These are phyloP conservation scores for Spisula subtruncata DNA, from an alignment of 2,888 invertebrate genomes.

Conservation along the genomic window DNA sequence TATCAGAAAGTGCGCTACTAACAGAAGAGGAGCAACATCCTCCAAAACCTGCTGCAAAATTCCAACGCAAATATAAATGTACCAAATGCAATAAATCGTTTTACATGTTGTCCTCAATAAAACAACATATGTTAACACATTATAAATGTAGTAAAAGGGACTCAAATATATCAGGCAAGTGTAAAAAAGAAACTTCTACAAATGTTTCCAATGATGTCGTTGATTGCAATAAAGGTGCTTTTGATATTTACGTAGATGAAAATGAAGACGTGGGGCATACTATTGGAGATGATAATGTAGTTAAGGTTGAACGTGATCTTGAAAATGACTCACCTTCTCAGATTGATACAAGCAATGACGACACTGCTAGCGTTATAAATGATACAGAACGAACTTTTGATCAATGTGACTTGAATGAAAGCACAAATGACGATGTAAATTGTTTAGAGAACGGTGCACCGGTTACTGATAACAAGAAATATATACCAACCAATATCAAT, in stretches of 20 bases:
- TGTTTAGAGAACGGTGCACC: background rate
- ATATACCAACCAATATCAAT: background rate
- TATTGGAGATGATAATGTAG: too few species aligned
- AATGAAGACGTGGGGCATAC: too few species aligned
- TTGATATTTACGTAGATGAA: too few species aligned
- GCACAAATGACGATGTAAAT: background rate
- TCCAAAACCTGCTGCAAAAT: background rate
- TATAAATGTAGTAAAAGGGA: background rate
- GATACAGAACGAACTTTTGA: too few species aligned
- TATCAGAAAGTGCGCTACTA: background rate
- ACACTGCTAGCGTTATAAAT: too few species aligned
- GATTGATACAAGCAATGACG: too few species aligned
- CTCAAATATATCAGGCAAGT: background rate
- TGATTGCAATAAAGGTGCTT: too few species aligned
- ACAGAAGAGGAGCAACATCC: background rate
- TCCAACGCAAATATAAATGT: slow-evolving; percentile 31
- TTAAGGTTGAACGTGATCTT: too few species aligned
- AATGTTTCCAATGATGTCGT: too few species aligned
- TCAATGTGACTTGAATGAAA: background rate
- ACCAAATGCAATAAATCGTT: slow-evolving; percentile 33
- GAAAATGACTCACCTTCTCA: too few species aligned
- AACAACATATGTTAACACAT: slow-evolving; percentile 42
- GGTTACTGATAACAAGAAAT: background rate
- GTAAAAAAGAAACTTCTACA: background rate
- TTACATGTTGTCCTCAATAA: slow-evolving; percentile 34